Percentiles rank a stretch among this genome's conserved stretches.
Evolutionary conservation across 2,113 vertebrate genomes (phyloP).

Genomic region (Drymodes brunneopygia): DNA sequence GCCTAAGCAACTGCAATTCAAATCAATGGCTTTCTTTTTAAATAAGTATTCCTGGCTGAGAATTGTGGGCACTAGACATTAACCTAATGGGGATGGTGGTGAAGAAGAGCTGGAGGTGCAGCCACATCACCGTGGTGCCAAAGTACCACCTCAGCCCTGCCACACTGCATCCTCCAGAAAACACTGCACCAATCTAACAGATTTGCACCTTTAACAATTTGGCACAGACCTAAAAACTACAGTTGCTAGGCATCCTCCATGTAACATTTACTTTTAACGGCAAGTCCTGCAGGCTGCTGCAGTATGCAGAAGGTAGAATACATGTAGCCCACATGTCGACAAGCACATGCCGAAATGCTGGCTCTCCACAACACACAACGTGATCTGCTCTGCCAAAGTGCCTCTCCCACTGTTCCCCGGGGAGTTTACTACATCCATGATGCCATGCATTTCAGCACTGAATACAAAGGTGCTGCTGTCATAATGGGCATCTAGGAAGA

Average conservation of each 20-base stretch:
- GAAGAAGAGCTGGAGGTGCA: not conserved
- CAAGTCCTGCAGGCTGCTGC: constrained; percentile 19
- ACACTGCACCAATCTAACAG: not conserved
- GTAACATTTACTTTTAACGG: constrained; percentile 16
- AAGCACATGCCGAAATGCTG: not conserved
- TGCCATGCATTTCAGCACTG: accelerated
- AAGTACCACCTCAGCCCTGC: not conserved
- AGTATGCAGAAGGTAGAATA: not conserved
- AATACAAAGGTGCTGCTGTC: not conserved
- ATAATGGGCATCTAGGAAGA: not conserved
- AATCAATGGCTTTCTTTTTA: not conserved
- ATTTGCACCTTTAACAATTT: constrained; percentile 28
- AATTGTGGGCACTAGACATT: accelerated
- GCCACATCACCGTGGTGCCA: not conserved
- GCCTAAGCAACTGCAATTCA: not conserved
- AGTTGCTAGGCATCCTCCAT: constrained; percentile 55
- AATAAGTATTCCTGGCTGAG: not conserved
- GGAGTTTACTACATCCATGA: not conserved
- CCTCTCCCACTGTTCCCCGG: not conserved
- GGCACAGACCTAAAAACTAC: constrained; percentile 18
- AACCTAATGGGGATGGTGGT: accelerated
- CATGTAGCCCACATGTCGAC: not conserved
- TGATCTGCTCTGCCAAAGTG: accelerated
- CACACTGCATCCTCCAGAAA: not conserved
- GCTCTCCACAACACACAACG: not conserved